Conservation (phyloP, 1,140 invertebrate species). For the Drosophila arizonae region DNA sequence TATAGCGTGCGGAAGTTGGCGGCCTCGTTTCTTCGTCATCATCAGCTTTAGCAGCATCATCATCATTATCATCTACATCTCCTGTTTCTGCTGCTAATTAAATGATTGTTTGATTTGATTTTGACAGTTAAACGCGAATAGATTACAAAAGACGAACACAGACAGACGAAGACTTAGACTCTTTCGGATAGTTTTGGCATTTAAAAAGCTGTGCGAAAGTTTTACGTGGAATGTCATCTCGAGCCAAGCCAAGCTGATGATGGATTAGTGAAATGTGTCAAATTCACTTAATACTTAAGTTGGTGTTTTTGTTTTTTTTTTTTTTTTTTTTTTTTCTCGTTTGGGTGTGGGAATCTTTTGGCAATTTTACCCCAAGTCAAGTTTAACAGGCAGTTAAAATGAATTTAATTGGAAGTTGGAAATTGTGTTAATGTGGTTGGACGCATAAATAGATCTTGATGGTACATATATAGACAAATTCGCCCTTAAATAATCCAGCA, state of each 20-base stretch:
- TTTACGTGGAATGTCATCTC: slow-evolving; percentile 21
- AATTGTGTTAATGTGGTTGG: not conserved
- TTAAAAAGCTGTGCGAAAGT: slow-evolving; percentile 33
- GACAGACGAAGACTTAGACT: not conserved
- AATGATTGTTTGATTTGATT: slow-evolving; percentile 64
- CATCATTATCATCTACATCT: not conserved
- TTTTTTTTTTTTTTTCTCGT: not conserved
- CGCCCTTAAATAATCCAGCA: no score
- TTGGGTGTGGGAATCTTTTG: slow-evolving; percentile 16
- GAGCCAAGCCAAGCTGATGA: slow-evolving; percentile 12
- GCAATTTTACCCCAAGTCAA: slow-evolving; percentile 3
- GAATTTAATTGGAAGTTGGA: not conserved
- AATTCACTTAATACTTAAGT: slow-evolving; percentile 16
- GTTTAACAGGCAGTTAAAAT: not conserved
- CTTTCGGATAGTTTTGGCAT: no score
- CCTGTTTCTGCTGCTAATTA: slow-evolving; percentile 47
- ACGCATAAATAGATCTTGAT: no score
- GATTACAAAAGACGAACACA: slow-evolving; percentile 29
- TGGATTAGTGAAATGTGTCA: slow-evolving; percentile 47
- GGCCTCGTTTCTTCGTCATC: slow-evolving; percentile 36
- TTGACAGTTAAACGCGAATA: slow-evolving; percentile 45
- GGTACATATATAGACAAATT: no score
- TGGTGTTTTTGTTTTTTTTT: no score
- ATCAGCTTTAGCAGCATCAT: not conserved
- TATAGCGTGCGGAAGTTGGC: slow-evolving; percentile 44